These are phyloP conservation scores for Tholera decimalis DNA, from an alignment of 2,888 invertebrate species.

Conservation along the genomic window DNA sequence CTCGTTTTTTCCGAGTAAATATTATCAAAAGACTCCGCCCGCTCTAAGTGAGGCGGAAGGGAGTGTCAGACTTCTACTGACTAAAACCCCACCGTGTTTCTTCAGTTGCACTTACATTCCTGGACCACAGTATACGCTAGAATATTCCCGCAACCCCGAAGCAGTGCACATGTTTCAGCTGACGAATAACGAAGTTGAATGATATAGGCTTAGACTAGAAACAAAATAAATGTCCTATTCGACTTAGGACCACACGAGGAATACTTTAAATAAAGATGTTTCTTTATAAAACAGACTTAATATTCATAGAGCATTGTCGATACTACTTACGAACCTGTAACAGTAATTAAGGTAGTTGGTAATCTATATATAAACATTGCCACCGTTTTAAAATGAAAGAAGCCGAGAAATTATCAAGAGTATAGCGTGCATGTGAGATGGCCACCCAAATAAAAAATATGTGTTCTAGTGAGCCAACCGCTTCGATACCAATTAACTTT, in stretches of 20 bases:
- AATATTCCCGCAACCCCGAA: too few species aligned
- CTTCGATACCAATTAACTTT: constrained; percentile 82
- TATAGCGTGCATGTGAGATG: constrained; percentile 62
- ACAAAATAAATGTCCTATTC: not conserved
- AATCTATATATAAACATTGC: constrained; percentile 41
- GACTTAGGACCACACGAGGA: constrained; percentile 15
- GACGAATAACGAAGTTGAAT: not conserved
- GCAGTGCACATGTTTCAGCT: too few species aligned
- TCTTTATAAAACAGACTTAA: not conserved
- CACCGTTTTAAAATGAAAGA: constrained; percentile 36
- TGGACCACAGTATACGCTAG: too few species aligned
- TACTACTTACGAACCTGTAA: constrained; percentile 29
- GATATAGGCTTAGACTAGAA: not conserved
- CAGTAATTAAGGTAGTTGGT: constrained; percentile 11
- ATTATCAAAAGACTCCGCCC: too few species aligned
- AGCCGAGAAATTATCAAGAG: constrained; percentile 22
- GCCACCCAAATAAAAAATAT: constrained; percentile 79
- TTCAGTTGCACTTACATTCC: too few species aligned
- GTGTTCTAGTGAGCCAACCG: constrained; percentile 71
- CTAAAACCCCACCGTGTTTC: too few species aligned
- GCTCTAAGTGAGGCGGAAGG: too few species aligned
- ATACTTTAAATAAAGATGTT: constrained; percentile 19
- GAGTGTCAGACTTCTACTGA: too few species aligned
- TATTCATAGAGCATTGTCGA: constrained; percentile 31
- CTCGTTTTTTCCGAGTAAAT: too few species aligned